Conservation (phyloP, 2,113 vertebrate genomes). For the Tonatia bakeri region DNA sequence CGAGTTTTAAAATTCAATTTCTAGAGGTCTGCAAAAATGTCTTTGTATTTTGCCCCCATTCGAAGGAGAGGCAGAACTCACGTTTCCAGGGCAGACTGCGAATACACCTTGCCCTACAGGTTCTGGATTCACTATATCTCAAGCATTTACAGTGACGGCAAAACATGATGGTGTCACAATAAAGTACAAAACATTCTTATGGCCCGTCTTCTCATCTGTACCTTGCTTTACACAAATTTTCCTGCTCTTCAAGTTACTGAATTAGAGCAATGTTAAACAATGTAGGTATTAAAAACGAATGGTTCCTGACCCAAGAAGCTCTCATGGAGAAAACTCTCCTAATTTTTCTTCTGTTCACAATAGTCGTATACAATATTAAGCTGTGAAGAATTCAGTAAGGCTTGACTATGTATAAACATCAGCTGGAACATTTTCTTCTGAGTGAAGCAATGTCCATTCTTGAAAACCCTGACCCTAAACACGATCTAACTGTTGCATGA, state of each 20-base stretch:
- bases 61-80: neutral
- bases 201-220: neutral
- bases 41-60: neutral
- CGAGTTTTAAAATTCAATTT: neutral
- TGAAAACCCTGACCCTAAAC: constrained; percentile 18
- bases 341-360: constrained; percentile 13
- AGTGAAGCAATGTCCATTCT: neutral
- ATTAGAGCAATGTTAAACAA: constrained; percentile 23
- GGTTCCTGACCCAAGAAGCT: neutral
- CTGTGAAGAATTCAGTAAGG: neutral
- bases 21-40: neutral
- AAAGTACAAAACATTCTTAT: neutral
- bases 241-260: neutral
- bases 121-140: constrained; percentile 14
- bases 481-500: neutral
- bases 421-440: neutral
- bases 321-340: neutral
- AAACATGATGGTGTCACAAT: neutral
- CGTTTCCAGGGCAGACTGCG: neutral
- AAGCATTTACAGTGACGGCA: constrained; percentile 7
- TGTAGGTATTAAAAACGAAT: neutral
- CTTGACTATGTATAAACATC: neutral
- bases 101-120: neutral
- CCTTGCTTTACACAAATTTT: constrained; percentile 3
- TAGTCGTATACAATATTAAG: neutral